phyloP scores from a whole-genome alignment of 2,797 vertebrate genomes.

The Melanotaenia boesemani region DNA sequence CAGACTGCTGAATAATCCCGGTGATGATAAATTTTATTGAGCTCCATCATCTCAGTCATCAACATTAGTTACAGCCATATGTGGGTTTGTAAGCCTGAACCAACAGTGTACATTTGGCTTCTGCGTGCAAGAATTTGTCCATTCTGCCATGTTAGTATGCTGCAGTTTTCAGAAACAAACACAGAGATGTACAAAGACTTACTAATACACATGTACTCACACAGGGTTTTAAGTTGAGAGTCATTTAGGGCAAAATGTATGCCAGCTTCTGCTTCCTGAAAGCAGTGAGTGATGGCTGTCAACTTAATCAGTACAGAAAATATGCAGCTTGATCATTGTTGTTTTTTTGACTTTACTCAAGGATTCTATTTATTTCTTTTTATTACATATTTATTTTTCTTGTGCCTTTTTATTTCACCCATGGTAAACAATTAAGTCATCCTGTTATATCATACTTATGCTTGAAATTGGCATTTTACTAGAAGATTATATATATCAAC shows the following conservation, averaged over 20 bases:
- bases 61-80: conserved; percentile 38
- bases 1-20: conserved; percentile 53
- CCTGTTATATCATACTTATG: too few species aligned
- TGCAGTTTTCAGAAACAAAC: conserved; percentile 43
- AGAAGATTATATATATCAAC: too few species aligned
- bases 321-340: conserved; percentile 15
- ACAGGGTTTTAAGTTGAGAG: conserved; percentile 16
- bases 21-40: conserved; percentile 33
- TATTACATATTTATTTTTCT: not conserved
- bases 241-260: conserved; percentile 19
- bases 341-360: not conserved
- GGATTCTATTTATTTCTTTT: not conserved
- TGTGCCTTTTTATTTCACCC: too few species aligned
- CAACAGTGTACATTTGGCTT: not conserved
- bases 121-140: conserved; percentile 13
- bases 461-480: too few species aligned
- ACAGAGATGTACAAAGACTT: conserved; percentile 8
- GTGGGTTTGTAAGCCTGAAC: conserved; percentile 26
- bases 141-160: conserved; percentile 39
- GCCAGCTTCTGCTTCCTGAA: conserved; percentile 43
- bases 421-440: too few species aligned
- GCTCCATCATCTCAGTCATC: conserved; percentile 33
- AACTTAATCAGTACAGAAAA: conserved; percentile 31
- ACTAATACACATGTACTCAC: not conserved
- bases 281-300: conserved; percentile 5